Evolutionary conservation across 2,888 invertebrate species (phyloP).

Genomic region (Dorcus hopei): DNA sequence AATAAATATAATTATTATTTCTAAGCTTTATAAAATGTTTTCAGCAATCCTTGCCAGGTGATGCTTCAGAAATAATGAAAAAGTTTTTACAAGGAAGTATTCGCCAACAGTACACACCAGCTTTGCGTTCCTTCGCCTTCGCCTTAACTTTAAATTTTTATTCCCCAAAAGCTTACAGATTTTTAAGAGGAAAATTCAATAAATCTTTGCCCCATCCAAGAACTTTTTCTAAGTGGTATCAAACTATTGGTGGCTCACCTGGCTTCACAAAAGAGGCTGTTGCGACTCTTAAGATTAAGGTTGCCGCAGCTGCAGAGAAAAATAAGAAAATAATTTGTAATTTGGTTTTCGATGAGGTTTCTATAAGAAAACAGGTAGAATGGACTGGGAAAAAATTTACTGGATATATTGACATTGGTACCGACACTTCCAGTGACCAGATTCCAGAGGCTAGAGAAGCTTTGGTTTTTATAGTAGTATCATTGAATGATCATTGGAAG

Average conservation of each 20-base stretch:
- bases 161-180: constrained; percentile 30
- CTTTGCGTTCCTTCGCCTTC: background rate
- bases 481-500: constrained; percentile 35
- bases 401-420: constrained; percentile 25
- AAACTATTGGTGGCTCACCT: constrained; percentile 28
- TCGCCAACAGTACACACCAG: background rate
- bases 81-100: background rate
- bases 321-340: constrained; percentile 22
- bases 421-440: constrained; percentile 7
- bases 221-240: constrained; percentile 33
- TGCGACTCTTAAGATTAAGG: constrained; percentile 22
- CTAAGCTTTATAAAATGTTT: too few relatives aligned
- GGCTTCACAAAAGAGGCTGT: constrained; percentile 33
- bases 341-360: constrained; percentile 32
- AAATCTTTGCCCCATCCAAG: constrained; percentile 31
- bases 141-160: constrained; percentile 25
- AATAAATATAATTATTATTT: too few relatives aligned
- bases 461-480: constrained; percentile 34
- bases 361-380: constrained; percentile 27
- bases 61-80: background rate
- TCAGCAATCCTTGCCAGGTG: too few relatives aligned
- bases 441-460: constrained; percentile 25
- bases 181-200: constrained; percentile 30
- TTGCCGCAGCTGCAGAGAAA: constrained; percentile 9
- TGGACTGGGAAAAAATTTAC: constrained; percentile 18